Evolutionary conservation across 2,888 invertebrate species (phyloP), one percentile per base, ranked within the genome.

Genomic region (Plebejus anna): DNA sequence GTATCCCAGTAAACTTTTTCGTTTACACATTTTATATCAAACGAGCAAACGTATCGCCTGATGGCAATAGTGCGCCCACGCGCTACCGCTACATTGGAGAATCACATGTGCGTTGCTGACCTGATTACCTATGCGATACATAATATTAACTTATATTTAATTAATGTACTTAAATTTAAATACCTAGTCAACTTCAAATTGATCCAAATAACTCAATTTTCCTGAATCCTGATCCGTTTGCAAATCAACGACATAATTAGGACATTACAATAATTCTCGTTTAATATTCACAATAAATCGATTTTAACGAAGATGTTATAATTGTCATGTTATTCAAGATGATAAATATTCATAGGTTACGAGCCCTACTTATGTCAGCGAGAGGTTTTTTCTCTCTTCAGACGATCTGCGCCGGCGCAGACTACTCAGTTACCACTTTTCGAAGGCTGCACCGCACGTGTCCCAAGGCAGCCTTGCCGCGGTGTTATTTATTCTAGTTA

Each of bases 401-500:
- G 78, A 78, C 76, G 76, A 82, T 82, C 83, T 82, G 82, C 81
- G 81, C 81, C 76, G 77, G 80, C 83, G 82, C 82, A 80, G 78
- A 80, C 78, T 79, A 85, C 85, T 86, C 87, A 89, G 89, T 90
- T 79, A 79, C 76, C 78, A 87, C 84, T 85, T 86, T 85, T 84
- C 84, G 88, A 88, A 89, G 87, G 85, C 89, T 86, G 86, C 83
- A 87, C 82, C 87, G 90, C 87, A 88, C 89, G 89, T 87, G 89
- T 85, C 84, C 81, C 80, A 83, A 84, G 86, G 83, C 82, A 84
- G 83, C 80, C 80, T 90, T 90, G 87, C 78, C 28, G 76, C 70
- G 75, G 73, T 71, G 75, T 38, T 73, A 72, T 78, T 78, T 73
- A 38, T 55, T 70, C 75, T 77, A 75, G 51, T 72, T 79, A 79